Evolutionary conservation across 64 coral and sea anemone genomes (phyloP).

Genomic region (Dendronephthya gigantea): DNA sequence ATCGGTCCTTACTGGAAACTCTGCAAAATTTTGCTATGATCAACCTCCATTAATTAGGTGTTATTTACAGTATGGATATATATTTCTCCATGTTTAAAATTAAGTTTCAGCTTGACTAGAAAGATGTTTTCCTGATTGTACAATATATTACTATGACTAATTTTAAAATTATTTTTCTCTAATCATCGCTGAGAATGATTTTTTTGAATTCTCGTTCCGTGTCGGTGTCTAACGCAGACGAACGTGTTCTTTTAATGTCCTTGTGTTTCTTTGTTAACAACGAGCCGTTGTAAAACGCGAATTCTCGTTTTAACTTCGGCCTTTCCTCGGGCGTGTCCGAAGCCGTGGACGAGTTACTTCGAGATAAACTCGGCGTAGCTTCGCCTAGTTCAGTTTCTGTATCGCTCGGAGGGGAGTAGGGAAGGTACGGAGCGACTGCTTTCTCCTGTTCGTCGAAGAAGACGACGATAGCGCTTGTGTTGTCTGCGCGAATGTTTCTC

Average conservation of each 20-base stretch:
- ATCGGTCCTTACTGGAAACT: too few relatives aligned
- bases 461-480: conserved; percentile 69
- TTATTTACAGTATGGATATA: too few relatives aligned
- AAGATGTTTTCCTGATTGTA: too few relatives aligned
- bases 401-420: neutral
- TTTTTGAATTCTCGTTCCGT: neutral
- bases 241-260: neutral
- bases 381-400: neutral
- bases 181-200: neutral
- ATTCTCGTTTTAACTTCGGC: neutral
- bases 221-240: neutral
- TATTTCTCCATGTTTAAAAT: too few relatives aligned
- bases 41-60: too few relatives aligned
- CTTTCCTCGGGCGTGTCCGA: neutral
- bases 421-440: neutral
- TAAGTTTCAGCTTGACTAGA: too few relatives aligned
- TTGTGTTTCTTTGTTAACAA: neutral
- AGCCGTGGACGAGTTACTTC: neutral
- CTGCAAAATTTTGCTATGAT: too few relatives aligned
- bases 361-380: neutral
- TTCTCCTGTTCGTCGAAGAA: conserved; percentile 65
- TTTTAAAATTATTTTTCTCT: too few relatives aligned
- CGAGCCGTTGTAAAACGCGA: neutral
- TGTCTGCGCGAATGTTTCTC: conserved; percentile 65
- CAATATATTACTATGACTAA: too few relatives aligned